These are phyloP conservation scores for Benthosema pterotum DNA, from an alignment of 2,797 vertebrate genomes.

Conservation along the genomic window DNA sequence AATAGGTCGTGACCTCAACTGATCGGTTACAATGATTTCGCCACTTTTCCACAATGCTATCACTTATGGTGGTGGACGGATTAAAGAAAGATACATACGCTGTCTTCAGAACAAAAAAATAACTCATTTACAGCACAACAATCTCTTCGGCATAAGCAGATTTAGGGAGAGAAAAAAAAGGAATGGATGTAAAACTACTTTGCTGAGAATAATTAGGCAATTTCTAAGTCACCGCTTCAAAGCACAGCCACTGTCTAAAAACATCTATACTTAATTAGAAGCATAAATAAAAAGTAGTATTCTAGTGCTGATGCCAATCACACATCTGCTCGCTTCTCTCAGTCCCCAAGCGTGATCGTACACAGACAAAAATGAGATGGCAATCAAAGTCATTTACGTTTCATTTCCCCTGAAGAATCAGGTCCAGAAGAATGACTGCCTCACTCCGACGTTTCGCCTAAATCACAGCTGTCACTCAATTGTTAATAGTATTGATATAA, in stretches of 20 bases:
- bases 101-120: neutral
- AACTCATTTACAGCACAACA: neutral
- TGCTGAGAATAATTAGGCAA: too few species aligned
- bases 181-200: too few species aligned
- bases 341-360: too few species aligned
- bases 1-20: too few species aligned
- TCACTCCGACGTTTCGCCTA: conserved; percentile 5
- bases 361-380: too few species aligned
- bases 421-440: conserved; percentile 1
- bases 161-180: neutral
- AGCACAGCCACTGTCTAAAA: too few species aligned
- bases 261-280: too few species aligned
- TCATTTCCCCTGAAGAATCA: conserved; percentile 4
- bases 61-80: neutral
- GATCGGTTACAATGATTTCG: too few species aligned
- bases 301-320: too few species aligned
- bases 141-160: neutral
- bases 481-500: conserved; percentile 23
- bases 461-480: conserved; percentile 22
- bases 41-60: conserved; percentile 11
- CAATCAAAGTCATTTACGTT: neutral
- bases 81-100: conserved; percentile 1
- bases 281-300: too few species aligned
- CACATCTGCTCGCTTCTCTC: too few species aligned
- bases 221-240: too few species aligned